These are phyloP conservation scores for Allophyes oxyacanthae DNA, from an alignment of 2,888 invertebrate genomes.

Conservation along the genomic window DNA sequence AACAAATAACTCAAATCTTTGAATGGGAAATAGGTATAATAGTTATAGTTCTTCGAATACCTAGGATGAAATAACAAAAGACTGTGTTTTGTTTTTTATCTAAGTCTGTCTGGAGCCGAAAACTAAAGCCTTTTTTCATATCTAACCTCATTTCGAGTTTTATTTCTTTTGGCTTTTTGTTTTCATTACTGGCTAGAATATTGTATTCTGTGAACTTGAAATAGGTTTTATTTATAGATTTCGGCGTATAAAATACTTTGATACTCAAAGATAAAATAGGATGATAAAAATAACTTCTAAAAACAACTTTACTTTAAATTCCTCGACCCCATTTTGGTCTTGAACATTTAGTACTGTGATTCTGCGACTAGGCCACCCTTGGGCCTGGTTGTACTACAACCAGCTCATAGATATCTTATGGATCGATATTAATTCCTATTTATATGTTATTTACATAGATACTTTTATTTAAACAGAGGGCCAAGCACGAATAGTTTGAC, in stretches of 20 bases:
- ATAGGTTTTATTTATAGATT: constrained; percentile 19
- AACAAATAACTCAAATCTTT: constrained; percentile 24
- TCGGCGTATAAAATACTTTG: constrained; percentile 3
- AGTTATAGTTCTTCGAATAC: background rate
- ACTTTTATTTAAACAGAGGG: too few species aligned
- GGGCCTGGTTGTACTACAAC: too few species aligned
- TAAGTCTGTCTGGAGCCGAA: constrained; percentile 9
- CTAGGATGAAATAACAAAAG: constrained; percentile 10
- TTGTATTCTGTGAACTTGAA: constrained; percentile 29
- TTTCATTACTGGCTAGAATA: constrained; percentile 10
- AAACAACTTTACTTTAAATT: constrained; percentile 6
- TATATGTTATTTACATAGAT: too few species aligned
- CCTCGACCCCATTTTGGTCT: too few species aligned
- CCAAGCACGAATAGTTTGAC: too few species aligned
- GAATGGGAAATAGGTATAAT: constrained; percentile 19
- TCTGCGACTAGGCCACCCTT: too few species aligned
- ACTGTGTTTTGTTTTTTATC: constrained; percentile 5
- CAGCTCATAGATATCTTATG: too few species aligned
- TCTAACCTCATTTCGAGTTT: constrained; percentile 9
- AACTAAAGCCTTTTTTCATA: too few species aligned
- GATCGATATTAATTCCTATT: too few species aligned
- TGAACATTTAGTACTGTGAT: too few species aligned
- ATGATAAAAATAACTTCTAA: constrained; percentile 9
- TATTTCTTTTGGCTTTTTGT: constrained; percentile 4
- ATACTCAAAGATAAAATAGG: too few species aligned